Base-by-base conservation (phyloP, 2,797 vertebrate genomes). In the Nasua narica region DNA sequence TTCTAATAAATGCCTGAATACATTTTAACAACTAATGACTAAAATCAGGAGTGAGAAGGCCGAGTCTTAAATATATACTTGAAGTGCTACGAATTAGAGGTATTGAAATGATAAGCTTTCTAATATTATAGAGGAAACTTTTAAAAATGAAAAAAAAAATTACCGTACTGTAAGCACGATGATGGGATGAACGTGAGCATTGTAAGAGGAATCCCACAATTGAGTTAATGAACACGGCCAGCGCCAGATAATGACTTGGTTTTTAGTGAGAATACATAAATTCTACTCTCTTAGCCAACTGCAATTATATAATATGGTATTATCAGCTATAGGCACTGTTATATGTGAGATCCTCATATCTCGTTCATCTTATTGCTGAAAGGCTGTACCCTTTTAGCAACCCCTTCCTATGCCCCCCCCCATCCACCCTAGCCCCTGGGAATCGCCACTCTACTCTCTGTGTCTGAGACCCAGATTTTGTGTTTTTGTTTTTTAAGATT, bases 1-100 rank as follows among this genome's bases (percentile, higher is more conserved):
- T 91, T 96, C 97, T 97, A 97, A 93, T 97, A 91, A 98, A 97
- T 29, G 88, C 82, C 94, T 96, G 96, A 97, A 97, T 96, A 60
- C n/a, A 81, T 96, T 97, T 96, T 98, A 97, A 96, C 3, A 0
- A 87, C 70, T 60, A 90, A 93, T 60, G 84, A 97, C 89, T 58
- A 86, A 90, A 91, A 96, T 43, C 0, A 0, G 95, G 96, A 97
- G 82, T 94, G 90, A 97, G 91, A 97, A 91, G 67, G 52, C 37
- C 67, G 9, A 43, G 37, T 58, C 74, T 52, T 46, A 50, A 83
- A 54, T 14, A 27, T 14, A 56, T n/a, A 65, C 56, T 90, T 74
- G 14, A 95, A 93, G 86, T 67, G 50, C 67, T 52, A 18, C n/a
- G 76, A 48, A 46, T 82, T 7, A 54, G 10, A 72, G 69, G 70